Percentiles rank a stretch among this genome's conserved stretches.
Conservation (phyloP, 2,113 vertebrate species). For the Onychostruthus taczanowskii region DNA sequence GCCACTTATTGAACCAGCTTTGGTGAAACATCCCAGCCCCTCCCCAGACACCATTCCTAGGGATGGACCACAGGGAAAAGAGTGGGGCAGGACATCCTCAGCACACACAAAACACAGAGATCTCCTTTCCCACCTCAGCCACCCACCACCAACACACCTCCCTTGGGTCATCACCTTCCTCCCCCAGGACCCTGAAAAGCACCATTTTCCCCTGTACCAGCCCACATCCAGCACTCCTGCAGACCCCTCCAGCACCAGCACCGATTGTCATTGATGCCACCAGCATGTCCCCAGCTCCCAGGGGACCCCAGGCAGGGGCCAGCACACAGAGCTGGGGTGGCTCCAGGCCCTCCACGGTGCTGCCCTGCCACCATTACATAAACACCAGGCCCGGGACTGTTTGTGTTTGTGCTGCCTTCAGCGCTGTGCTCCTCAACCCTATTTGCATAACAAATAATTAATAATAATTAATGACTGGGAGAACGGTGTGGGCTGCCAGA, state of each 20-base stretch:
- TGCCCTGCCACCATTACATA: rapidly evolving
- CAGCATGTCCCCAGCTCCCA: not conserved
- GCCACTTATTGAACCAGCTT: rapidly evolving
- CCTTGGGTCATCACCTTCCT: no score
- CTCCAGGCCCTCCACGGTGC: rapidly evolving
- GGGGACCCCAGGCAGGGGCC: not conserved
- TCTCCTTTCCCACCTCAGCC: not conserved
- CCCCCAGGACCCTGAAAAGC: not conserved
- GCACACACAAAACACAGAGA: not conserved
- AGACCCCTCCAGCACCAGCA: not conserved
- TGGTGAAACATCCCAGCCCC: rapidly evolving
- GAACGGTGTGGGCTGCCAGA: not conserved
- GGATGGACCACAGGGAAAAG: not conserved
- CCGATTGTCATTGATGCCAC: rapidly evolving
- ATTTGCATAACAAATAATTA: slow-evolving; percentile 62
- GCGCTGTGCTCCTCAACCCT: not conserved
- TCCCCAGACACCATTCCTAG: not conserved
- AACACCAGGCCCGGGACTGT: not conserved
- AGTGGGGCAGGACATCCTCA: not conserved
- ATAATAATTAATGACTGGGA: slow-evolving; percentile 51
- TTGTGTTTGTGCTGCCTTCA: not conserved
- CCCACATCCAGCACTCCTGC: not conserved
- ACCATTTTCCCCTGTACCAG: rapidly evolving
- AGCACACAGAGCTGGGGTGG: rapidly evolving
- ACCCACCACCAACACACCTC: rapidly evolving